Evolutionary conservation across 2,113 vertebrate genomes (phyloP).

Genomic region (Oreochromis niloticus): DNA sequence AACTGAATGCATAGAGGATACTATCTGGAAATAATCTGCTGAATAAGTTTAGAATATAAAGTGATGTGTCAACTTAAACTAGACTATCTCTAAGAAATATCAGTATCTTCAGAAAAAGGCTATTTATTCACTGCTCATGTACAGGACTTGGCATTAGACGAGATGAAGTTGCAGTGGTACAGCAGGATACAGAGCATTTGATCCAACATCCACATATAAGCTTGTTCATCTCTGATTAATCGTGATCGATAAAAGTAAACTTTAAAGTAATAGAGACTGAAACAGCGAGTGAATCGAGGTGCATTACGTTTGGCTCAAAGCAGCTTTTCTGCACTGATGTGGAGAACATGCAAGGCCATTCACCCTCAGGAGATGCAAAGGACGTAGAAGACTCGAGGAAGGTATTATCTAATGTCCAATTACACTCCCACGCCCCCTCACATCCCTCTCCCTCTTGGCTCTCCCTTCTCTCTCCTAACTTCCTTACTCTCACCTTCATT

Average conservation of each 20-base stretch:
- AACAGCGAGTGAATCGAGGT: background rate
- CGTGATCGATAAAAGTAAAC: conserved; percentile 23
- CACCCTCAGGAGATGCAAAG: conserved; percentile 36
- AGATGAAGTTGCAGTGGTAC: background rate
- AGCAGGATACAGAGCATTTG: background rate
- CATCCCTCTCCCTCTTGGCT: background rate
- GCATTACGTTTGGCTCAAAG: conserved; percentile 21
- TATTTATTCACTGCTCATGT: background rate
- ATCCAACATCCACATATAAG: background rate
- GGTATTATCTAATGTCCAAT: conserved; percentile 60
- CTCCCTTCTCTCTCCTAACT: background rate
- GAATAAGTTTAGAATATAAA: background rate
- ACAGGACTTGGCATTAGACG: background rate
- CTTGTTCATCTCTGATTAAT: background rate
- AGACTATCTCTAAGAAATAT: background rate
- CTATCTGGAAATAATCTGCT: background rate
- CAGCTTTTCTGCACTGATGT: conserved; percentile 17
- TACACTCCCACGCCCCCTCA: background rate
- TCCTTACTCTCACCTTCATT: conserved; percentile 21
- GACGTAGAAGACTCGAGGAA: conserved; percentile 39
- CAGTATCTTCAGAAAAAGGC: background rate
- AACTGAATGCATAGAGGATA: background rate
- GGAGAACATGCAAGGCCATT: conserved; percentile 21
- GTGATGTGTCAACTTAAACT: background rate
- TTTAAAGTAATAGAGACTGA: conserved; percentile 15